A percentile compares a stretch with the other conserved stretches of the same genome.
phyloP scores from a whole-genome alignment of 2,888 invertebrate species.

The Tenthredo mesomela region DNA sequence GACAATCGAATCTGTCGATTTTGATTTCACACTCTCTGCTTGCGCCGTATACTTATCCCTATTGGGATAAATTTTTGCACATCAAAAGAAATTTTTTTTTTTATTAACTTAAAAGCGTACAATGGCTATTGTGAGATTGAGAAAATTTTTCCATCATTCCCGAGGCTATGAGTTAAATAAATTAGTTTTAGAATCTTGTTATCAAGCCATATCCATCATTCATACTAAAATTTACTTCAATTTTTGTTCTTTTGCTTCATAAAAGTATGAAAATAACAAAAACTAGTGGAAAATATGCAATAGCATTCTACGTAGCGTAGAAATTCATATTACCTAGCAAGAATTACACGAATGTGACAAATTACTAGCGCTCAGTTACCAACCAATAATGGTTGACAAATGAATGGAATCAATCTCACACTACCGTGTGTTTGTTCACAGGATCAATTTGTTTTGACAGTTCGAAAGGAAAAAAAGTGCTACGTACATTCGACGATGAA shows the following conservation, averaged over 20 bases:
- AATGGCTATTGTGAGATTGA: neutral
- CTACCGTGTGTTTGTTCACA: neutral
- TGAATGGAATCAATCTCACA: conserved; percentile 11
- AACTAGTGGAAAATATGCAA: neutral
- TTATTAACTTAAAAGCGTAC: neutral
- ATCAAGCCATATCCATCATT: neutral
- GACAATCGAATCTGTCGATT: conserved; percentile 37
- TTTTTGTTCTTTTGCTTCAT: neutral
- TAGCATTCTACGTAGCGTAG: neutral
- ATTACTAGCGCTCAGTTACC: neutral
- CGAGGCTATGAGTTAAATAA: neutral
- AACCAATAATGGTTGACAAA: conserved; percentile 13
- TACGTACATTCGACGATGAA: neutral
- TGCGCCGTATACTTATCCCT: neutral
- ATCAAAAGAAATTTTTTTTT: conserved; percentile 28
- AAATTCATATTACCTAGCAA: neutral
- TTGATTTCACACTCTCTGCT: conserved; percentile 18
- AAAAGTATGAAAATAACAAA: neutral
- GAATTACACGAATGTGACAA: neutral
- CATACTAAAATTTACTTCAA: neutral
- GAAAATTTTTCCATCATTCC: neutral
- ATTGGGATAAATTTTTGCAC: neutral
- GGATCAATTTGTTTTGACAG: neutral
- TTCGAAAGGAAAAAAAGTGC: neutral
- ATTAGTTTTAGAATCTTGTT: neutral